These are phyloP conservation scores for Caerostris darwini DNA, from an alignment of 1,140 invertebrate genomes.

Conservation along the genomic window DNA sequence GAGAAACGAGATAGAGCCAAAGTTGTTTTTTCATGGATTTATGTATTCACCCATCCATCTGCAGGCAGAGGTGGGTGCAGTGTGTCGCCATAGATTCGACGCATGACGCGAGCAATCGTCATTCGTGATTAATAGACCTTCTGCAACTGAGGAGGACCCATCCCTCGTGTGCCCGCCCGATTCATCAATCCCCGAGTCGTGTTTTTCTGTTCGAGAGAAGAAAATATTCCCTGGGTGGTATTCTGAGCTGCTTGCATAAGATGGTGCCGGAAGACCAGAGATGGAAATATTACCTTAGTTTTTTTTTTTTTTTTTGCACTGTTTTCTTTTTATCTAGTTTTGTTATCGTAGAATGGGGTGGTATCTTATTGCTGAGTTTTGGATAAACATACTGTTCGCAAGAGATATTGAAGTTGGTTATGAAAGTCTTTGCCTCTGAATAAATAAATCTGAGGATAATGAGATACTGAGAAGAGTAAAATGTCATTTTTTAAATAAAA, in stretches of 20 bases:
- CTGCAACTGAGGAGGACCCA: constrained; percentile 32
- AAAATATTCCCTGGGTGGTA: constrained; percentile 11
- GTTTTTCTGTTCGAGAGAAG: not conserved
- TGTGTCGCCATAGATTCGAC: constrained; percentile 46
- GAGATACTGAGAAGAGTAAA: too few species aligned
- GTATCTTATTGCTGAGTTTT: too few species aligned
- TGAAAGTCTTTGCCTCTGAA: too few species aligned
- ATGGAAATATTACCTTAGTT: not conserved
- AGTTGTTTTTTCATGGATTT: constrained; percentile 44
- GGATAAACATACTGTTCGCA: too few species aligned
- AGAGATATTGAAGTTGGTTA: too few species aligned
- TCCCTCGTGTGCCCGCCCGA: constrained; percentile 32
- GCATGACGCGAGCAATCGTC: constrained; percentile 36
- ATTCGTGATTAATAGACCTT: constrained; percentile 64
- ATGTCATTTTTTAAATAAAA: too few species aligned
- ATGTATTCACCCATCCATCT: constrained; percentile 43
- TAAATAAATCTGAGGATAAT: too few species aligned
- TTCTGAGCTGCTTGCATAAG: not conserved
- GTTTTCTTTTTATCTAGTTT: too few species aligned
- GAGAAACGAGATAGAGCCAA: not conserved
- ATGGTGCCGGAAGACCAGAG: not conserved
- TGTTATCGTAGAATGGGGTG: too few species aligned
- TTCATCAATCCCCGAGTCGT: constrained; percentile 31
- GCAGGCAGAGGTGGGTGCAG: not conserved
- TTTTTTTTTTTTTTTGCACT: not conserved